Evolutionary conservation across 2,888 invertebrate genomes (phyloP), one percentile per base, ranked within the genome.

Genomic region (Polymixis flavicincta): DNA sequence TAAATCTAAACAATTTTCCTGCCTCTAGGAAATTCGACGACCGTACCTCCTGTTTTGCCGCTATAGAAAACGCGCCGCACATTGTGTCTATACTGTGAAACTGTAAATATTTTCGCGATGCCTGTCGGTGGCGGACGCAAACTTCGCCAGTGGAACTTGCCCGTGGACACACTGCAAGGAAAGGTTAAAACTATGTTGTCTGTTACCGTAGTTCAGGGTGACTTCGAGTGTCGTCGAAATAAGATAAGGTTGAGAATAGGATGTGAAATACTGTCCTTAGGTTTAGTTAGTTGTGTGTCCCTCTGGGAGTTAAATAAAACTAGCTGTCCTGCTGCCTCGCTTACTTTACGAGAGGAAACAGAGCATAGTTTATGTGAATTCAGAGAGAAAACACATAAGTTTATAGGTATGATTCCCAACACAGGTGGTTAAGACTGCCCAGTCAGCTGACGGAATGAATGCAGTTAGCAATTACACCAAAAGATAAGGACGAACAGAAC

Each of bases 121-220:
- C 45, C n/a, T 55, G 6, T 45, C 17, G 28, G 50, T 6, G 19
- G 42, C 17, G 70, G 13, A 45, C 28, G n/a, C 28, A 32, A 54
- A 71, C 54, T 71, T 71, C 52, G 17, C 11, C 54, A 45, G 28
- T 71, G 45, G n/a, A 71, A 71, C 70, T 71, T 70, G 45, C 8
- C 70, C n/a, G 42, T 28, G 54, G 45, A n/a, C 45, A n/a, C 2
- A 7, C 19, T 11, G 11, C 32, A 55, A 55, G n/a, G 45, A 19
- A 55, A 71, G n/a, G n/a, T 45, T 71, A 55, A n/a, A 71, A 71
- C 45, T 28, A 28, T 28, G 45, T 13, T 55, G n/a, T 19, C 45
- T n/a, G 17, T 42, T 64, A 48, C 25, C 13, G 19, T 17, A 28
- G 69, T 52, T 69, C 42, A n/a, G 17, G 22, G 42, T 25, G 22